Evolutionary conservation across 2,888 invertebrate species (phyloP).

Genomic region (Leptura quadrifasciata): DNA sequence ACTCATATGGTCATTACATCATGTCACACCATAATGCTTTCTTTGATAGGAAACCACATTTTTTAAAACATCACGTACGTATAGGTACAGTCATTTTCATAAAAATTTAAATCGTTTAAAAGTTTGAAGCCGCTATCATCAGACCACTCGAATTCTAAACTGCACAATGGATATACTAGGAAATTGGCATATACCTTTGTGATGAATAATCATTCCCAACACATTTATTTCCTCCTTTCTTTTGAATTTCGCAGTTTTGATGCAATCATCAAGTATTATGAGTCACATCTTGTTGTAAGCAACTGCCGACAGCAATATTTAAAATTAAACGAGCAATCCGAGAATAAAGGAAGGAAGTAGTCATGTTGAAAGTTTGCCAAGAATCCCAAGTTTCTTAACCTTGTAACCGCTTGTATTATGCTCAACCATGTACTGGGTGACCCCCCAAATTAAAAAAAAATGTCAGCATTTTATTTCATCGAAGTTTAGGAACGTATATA

Average conservation of each 20-base stretch:
- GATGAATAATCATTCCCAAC: constrained; percentile 14
- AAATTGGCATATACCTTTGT: neutral
- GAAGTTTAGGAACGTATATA: neutral
- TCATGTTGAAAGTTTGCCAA: constrained; percentile 59
- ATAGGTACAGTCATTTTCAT: neutral
- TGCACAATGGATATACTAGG: constrained; percentile 1
- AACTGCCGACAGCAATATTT: constrained; percentile 31
- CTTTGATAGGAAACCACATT: constrained; percentile 1
- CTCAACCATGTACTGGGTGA: constrained; percentile 26
- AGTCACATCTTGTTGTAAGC: constrained; percentile 29
- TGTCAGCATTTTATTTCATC: neutral
- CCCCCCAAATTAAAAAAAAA: neutral
- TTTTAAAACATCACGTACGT: neutral
- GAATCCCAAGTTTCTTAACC: constrained; percentile 53
- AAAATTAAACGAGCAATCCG: constrained; percentile 36
- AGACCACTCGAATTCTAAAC: neutral
- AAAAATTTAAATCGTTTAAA: neutral
- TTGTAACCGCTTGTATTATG: constrained; percentile 42
- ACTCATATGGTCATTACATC: neutral
- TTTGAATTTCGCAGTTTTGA: constrained; percentile 17
- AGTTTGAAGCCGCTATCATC: neutral
- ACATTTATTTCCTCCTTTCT: constrained; percentile 19
- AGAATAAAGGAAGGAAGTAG: constrained; percentile 63
- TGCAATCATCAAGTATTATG: constrained; percentile 25
- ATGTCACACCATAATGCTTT: neutral